Evolutionary conservation across 2,113 vertebrate species (phyloP), one percentile per base, ranked within the genome.

Genomic region (Pontoporia blainvillei): DNA sequence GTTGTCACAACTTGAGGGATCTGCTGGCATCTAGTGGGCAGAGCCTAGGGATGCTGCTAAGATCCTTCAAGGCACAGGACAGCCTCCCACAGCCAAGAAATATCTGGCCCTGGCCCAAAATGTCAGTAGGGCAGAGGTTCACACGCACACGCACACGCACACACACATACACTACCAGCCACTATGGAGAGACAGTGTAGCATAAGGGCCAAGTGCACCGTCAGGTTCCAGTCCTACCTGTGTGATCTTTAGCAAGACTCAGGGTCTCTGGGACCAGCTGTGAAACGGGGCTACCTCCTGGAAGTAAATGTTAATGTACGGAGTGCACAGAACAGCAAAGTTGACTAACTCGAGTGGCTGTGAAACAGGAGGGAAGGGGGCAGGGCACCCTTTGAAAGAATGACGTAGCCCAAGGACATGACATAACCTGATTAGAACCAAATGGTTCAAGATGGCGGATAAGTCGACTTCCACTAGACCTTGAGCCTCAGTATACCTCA

Each of bases 241-340:
- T 44, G 14, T 89, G 64, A 78, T 44, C 14, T 21, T n/a, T 17
- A 44, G 64, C 27, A 44, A 84, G 44, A 15, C 23, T 27, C n/a
- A 29, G 21, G 67, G 57, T 18, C 41, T 36, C 62, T 36, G 64
- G 44, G 41, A 21, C 46, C 36, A 29, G 78, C 57, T 67, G 36
- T 59, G 8, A 49, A n/a, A 2, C 0, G 20, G 10, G 82, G 23
- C 21, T 3, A 5, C n/a, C 17, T 36, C 1, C 3, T 3, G 10
- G 39, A n/a, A 8, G 6, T 44, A 6, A 23, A 8, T 1, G 39
- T 52, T 3, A 8, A 12, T 0, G 21, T 8, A 12, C 17, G 3
- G 44, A 54, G 57, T 2, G n/a, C 3, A 2, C 2, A 6, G 75
- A 11, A 18, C 44, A 46, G 13, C 18, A 21, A 23, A 21, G 57